phyloP scores from a whole-genome alignment of 2,797 vertebrate species.

The Micropoecilia bifurca region DNA sequence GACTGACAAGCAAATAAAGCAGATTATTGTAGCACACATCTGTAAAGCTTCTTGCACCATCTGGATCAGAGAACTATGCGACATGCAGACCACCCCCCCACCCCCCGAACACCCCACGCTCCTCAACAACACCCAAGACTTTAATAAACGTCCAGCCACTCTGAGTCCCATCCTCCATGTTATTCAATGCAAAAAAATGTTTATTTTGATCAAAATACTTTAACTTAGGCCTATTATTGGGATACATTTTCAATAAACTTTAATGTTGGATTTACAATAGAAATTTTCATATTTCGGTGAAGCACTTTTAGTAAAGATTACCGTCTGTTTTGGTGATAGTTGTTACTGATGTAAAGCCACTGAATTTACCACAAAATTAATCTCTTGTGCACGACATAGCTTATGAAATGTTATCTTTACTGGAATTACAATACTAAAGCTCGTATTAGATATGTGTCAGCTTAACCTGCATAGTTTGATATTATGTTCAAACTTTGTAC shows the following conservation, averaged over 20 bases:
- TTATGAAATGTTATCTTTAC: not conserved
- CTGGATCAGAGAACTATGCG: conserved; percentile 40
- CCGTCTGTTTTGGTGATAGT: not conserved
- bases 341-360: not conserved
- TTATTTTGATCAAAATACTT: not conserved
- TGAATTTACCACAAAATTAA: not conserved
- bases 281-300: not conserved
- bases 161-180: conserved; percentile 27
- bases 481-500: not conserved
- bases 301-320: not conserved
- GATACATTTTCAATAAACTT: not conserved
- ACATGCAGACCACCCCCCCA: conserved; percentile 26
- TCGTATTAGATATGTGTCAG: not conserved
- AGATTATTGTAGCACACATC: conserved; percentile 69
- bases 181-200: not conserved
- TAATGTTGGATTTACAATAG: not conserved
- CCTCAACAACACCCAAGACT: conserved; percentile 35
- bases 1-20: conserved; percentile 60
- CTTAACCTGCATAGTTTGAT: not conserved
- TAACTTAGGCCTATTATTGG: not conserved
- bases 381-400: not conserved
- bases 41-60: conserved; percentile 63
- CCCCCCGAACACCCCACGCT: conserved; percentile 24
- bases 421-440: not conserved
- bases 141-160: conserved; percentile 47